Base-by-base conservation (phyloP, 2,113 vertebrate genomes). In the Elanus axillaris region DNA sequence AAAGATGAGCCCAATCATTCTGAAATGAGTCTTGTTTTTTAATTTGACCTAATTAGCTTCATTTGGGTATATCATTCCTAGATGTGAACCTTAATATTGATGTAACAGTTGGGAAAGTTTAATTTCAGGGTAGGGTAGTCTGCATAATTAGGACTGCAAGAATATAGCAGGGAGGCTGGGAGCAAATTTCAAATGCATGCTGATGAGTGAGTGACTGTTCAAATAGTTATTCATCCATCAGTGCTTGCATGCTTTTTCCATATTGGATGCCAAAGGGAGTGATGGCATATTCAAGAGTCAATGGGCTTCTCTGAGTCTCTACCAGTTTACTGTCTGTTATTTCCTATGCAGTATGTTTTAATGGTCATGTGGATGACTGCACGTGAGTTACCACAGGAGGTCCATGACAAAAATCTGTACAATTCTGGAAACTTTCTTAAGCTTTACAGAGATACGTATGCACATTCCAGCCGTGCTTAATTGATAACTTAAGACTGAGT, bases 41-140 rank as follows among this genome's bases (percentile, higher is more conserved):
- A 91, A 95, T 95, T 95, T 95, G 93, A 92, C 93, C 94, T 95
- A 96, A 97, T 98, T 97, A 95, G 87, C 55, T 97, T 82, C 31
- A 42, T 74, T 96, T 42, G 58, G 81, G 26, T 36, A 4, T 76
- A 87, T 95, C 74, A 82, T 74, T 93, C 84, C 95, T 93, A 50
- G 50, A 95, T 58, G 82, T 55, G 86, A 87, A 86, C 93, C 76
- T 82, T 92, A 88, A 88, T 90, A 72, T 92, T 94, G 91, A 88
- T 91, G 94, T 94, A 97, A 97, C 94, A 96, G 97, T 96, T 94
- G 91, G 96, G 84, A 95, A 97, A 96, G 93, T 94, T 98, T 97
- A 98, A 98, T 98, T 98, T 97, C 96, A 98, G 96, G 95, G 82
- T 95, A 97, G 97, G 97, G 25, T 97, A 95, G 90, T 95, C 95